Base-by-base conservation (phyloP, 2,888 invertebrate genomes). In the Noctua pronuba region DNA sequence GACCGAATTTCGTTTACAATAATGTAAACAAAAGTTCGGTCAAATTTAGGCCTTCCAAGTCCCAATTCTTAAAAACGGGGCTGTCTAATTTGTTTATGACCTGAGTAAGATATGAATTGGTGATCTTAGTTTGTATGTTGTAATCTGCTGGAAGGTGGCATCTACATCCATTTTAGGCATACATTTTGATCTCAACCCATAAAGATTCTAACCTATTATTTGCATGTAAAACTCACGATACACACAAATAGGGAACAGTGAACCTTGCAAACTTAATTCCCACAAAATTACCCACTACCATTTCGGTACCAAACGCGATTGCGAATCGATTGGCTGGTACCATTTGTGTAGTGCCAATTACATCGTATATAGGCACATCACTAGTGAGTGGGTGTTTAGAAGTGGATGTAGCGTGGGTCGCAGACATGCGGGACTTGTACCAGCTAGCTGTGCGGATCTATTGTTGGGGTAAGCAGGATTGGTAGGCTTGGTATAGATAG, bases 311-410 rank as follows among this genome's bases (percentile, higher is more conserved):
- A n/a, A 77, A 65, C 71, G 52, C n/a, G 52, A 71, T 52, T 70
- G 76, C 49, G 31, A 71, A 67, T 80, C 70, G 77, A 67, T 77
- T 62, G 52, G n/a, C 35, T 68, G 18, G 68, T 73, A 68, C 75
- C 71, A 81, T 74, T 80, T 66, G 28, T 46, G 73, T 68, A 52
- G 84, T 77, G 64, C 58, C 73, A 84, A 81, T 77, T 73, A 68
- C 70, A 49, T 18, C 49, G 44, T 44, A 31, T 41, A 79, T 44
- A 71, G 44, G 70, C 71, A 73, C 87, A 80, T 69, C 88, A 85
- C 87, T 88, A 88, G 21, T 31, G 73, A 81, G 88, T 88, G 86
- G 88, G 88, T 83, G 88, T 80, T 73, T 41, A n/a, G 75, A 73
- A 80, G 77, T 85, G 74, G 79, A 75, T 72, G 84, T 55, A 68